Evolutionary conservation across 2,113 vertebrate species (phyloP).

Genomic region (Barnardius zonarius): DNA sequence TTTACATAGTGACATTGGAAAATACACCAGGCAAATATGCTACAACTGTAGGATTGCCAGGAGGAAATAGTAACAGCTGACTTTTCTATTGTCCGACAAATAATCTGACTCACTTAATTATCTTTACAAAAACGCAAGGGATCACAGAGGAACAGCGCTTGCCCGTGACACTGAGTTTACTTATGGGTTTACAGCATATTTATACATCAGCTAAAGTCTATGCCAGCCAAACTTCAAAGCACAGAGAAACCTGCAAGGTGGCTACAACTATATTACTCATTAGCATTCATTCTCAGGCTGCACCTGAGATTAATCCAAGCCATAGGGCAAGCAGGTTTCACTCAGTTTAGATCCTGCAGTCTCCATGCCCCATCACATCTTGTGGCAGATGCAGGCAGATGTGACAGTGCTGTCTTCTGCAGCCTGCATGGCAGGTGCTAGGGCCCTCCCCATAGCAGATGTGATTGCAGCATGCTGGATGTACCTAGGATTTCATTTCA

Average conservation of each 20-base stretch:
- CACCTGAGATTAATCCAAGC: neutral
- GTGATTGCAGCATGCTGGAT: neutral
- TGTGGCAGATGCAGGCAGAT: neutral
- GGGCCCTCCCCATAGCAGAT: neutral
- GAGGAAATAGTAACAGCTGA: neutral
- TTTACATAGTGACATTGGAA: neutral
- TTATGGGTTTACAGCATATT: neutral
- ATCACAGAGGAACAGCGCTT: neutral
- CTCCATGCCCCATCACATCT: neutral
- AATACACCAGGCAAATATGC: neutral
- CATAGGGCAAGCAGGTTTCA: neutral
- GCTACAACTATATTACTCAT: neutral
- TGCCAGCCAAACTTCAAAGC: neutral
- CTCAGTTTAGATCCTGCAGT: neutral
- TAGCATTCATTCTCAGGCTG: neutral
- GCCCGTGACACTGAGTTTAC: neutral
- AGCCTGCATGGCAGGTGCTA: neutral
- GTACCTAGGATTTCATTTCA: neutral
- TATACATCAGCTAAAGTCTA: neutral
- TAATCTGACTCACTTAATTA: neutral
- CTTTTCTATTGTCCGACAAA: neutral
- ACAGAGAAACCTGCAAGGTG: neutral
- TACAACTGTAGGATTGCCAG: neutral
- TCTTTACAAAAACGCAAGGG: neutral
- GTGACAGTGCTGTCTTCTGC: accelerated